A percentile compares a stretch with the other conserved stretches of the same genome.
These are phyloP conservation scores for Aphrocallistes beatrix DNA, from an alignment of 37 sponge, comb jelly and placozoan species.

Conservation along the genomic window DNA sequence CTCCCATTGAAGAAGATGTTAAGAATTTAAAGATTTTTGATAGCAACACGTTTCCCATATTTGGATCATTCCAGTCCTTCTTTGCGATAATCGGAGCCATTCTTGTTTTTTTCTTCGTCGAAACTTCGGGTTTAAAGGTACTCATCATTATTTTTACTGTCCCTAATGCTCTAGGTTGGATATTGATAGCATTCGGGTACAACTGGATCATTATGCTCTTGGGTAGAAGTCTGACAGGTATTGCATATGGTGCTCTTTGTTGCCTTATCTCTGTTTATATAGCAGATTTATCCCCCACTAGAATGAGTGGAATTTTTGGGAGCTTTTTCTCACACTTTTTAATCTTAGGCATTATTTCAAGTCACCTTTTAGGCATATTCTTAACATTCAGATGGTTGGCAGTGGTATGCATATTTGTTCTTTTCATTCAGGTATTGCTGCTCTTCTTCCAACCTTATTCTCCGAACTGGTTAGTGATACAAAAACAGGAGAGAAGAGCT, in stretches of 20 bases:
- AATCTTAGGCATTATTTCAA: neutral
- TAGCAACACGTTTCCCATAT: neutral
- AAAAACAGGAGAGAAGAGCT: neutral
- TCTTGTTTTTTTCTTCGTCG: neutral
- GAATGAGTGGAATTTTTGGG: neutral
- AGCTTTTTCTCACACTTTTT: neutral
- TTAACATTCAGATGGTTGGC: neutral
- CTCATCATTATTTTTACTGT: neutral
- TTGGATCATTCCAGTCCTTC: neutral
- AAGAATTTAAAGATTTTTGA: neutral
- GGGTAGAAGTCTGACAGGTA: neutral
- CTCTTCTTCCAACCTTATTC: conserved; percentile 47
- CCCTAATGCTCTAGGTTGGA: neutral
- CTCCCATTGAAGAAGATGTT: neutral
- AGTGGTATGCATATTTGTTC: conserved; percentile 25
- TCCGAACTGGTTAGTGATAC: conserved; percentile 48
- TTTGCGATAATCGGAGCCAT: neutral
- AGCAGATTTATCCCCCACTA: neutral
- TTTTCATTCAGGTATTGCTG: conserved; percentile 35
- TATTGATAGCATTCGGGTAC: neutral
- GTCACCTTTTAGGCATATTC: neutral
- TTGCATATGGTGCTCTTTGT: neutral
- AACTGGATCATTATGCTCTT: neutral
- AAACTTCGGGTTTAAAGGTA: neutral
- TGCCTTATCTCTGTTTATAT: neutral